These are phyloP conservation scores for Enteromius treurensis DNA, from an alignment of 2,797 vertebrate species.

Conservation along the genomic window DNA sequence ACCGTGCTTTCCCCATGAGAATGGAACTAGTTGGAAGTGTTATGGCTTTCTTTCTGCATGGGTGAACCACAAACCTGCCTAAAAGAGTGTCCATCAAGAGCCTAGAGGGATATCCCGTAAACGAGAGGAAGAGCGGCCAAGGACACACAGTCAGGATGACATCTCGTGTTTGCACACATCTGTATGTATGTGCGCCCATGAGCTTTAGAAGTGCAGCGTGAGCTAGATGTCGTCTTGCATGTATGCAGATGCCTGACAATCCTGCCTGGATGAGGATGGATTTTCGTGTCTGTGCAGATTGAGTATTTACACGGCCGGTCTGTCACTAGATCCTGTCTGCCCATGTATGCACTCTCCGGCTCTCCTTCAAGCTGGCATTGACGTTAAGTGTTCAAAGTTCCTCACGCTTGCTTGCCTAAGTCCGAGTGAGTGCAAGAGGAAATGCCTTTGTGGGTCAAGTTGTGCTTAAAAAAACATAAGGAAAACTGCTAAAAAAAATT, in stretches of 20 bases:
- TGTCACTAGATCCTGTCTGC: conserved; percentile 1
- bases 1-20: conserved; percentile 42
- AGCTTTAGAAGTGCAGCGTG: conserved; percentile 30
- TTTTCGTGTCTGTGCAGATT: background rate
- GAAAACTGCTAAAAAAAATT: background rate
- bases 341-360: background rate
- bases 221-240: conserved; percentile 23
- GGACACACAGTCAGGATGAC: conserved; percentile 57
- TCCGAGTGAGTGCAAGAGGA: background rate
- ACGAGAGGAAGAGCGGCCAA: conserved; percentile 64
- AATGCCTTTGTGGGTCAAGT: background rate
- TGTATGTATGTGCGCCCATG: background rate
- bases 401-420: background rate
- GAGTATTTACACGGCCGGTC: conserved; percentile 11
- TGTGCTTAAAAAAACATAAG: background rate
- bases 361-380: conserved; percentile 23
- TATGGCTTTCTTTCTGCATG: conserved; percentile 67
- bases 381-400: conserved; percentile 18
- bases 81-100: conserved; percentile 67
- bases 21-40: conserved; percentile 23
- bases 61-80: conserved; percentile 70
- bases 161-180: conserved; percentile 23
- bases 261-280: background rate
- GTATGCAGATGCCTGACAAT: conserved; percentile 30
- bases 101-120: conserved; percentile 67